Evolutionary conservation across 2,888 invertebrate species (phyloP).

Genomic region (Neelides folsomi): DNA sequence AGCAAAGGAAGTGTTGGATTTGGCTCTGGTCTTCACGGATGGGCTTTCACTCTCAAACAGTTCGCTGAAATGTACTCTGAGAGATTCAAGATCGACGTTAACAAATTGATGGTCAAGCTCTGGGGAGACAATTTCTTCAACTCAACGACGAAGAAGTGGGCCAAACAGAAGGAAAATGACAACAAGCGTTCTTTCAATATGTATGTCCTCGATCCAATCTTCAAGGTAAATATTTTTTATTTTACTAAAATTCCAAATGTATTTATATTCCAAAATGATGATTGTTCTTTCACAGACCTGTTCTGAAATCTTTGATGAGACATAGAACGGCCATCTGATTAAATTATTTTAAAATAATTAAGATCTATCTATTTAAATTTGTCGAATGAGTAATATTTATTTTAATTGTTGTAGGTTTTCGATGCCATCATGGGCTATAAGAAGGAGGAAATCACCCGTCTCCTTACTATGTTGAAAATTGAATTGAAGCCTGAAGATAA

Average conservation of each 20-base stretch:
- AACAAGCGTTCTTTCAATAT: conserved; percentile 97
- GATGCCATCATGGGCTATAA: conserved; percentile 82
- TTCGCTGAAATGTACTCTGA: conserved; percentile 98
- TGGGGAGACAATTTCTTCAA: conserved; percentile 99
- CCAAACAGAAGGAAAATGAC: conserved; percentile 74
- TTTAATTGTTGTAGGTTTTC: conserved; percentile 45
- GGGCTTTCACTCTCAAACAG: conserved; percentile 99
- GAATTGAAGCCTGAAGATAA: conserved; percentile 85
- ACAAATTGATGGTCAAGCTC: conserved; percentile 88
- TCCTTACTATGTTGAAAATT: conserved; percentile 83
- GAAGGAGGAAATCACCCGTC: conserved; percentile 78
- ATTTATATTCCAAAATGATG: conserved; percentile 19
- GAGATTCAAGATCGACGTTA: conserved; percentile 95
- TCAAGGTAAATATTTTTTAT: conserved; percentile 53
- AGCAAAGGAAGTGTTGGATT: conserved; percentile 98
- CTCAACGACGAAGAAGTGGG: conserved; percentile 94
- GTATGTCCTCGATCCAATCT: conserved; percentile 98
- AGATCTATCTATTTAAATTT: neutral
- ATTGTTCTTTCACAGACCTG: conserved; percentile 33
- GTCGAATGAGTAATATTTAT: neutral
- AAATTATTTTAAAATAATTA: conserved; percentile 4
- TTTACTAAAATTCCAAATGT: too few relatives aligned
- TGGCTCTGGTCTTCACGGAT: conserved; percentile 98
- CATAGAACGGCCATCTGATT: conserved; percentile 32
- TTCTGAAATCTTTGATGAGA: conserved; percentile 24